phyloP scores from a whole-genome alignment of 2,113 vertebrate species.

The Erpornis zantholeuca region DNA sequence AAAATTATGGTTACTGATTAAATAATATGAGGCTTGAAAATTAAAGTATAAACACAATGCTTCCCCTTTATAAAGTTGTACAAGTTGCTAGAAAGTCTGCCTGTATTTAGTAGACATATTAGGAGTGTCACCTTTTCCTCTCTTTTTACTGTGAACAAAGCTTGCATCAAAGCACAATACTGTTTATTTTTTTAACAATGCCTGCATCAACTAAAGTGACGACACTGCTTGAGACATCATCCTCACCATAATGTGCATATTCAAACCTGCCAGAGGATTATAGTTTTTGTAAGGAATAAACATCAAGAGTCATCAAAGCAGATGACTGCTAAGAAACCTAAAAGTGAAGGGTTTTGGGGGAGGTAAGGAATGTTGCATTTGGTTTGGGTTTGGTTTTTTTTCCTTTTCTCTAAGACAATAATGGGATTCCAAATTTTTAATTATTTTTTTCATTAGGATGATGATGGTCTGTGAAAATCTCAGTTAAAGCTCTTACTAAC shows the following conservation, averaged over 20 bases:
- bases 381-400: background rate
- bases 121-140: background rate
- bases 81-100: background rate
- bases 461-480: background rate
- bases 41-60: slow-evolving; percentile 25
- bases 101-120: background rate
- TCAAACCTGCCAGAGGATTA: background rate
- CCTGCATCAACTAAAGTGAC: background rate
- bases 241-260: background rate
- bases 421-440: background rate
- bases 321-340: background rate
- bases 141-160: background rate
- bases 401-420: background rate
- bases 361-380: rapidly evolving
- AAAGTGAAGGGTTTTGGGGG: background rate
- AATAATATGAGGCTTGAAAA: slow-evolving; percentile 52
- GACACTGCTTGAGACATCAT: background rate
- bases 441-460: background rate
- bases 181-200: background rate
- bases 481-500: background rate
- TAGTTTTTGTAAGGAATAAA: background rate
- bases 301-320: background rate
- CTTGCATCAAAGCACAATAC: background rate
- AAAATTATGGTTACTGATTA: slow-evolving; percentile 59
- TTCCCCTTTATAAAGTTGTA: background rate